Base-by-base conservation (phyloP, 2,888 invertebrate species). In the Syrista parreyssii region DNA sequence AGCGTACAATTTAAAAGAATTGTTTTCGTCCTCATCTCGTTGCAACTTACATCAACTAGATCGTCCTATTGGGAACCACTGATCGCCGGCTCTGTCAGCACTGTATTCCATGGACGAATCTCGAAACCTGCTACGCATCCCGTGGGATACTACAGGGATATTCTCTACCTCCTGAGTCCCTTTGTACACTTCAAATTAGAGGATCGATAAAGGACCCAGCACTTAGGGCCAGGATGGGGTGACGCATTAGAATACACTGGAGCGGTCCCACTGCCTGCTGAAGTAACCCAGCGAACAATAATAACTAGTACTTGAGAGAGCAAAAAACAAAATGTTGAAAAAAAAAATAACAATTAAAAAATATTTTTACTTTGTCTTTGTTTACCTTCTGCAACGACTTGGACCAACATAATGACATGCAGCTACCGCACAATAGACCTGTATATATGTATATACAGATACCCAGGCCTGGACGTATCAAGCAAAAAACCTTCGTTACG, bases 31-130 rank as follows among this genome's bases (percentile, higher is more conserved):
- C 55, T 55, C 55, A 9, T 23, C 6, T 9, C 6, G 23, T 15
- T 23, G 6, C 23, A 23, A 23, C 9, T 15, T 2, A 4, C 23
- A 0, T 55, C 2, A 55, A 9, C 6, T 2, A 36, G 55, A 55
- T 23, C 55, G 9, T 55, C 55, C 0, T 9, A 23, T 55, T 55
- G 55, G 15, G 55, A 55, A 55, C 23, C 55, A 9, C 55, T 55
- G 55, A 23, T 23, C 55, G 55, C 9, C 55, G 55, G 55, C 23
- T 23, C 55, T 55, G 31, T 34, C 32, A 30, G 75, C 68, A 68
- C 75, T 68, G 69, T 75, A 69, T 35, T 68, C 68, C 35, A 75
- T 68, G 33, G 75, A 75, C 35, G 68, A 75, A 75, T 75, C 75
- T 75, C 35, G 23, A 75, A 75, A 75, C 75, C 75, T 75, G 75